Evolutionary conservation across 1,140 invertebrate species (phyloP).

Genomic region (Conopomorpha cramerella): DNA sequence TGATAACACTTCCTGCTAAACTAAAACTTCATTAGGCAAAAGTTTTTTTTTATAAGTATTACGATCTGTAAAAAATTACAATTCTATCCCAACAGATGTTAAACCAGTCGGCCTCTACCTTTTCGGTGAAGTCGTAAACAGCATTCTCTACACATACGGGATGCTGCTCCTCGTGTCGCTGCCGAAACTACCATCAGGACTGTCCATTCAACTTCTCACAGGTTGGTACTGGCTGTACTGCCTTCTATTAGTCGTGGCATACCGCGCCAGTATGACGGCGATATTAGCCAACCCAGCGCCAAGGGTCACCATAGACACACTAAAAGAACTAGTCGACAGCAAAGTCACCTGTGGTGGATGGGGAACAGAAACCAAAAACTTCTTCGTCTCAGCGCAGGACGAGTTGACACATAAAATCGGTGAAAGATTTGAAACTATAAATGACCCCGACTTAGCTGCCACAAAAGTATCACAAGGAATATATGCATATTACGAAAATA

Average conservation of each 20-base stretch:
- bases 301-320: constrained; percentile 76
- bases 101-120: constrained; percentile 64
- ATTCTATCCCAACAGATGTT: no score
- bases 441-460: constrained; percentile 63
- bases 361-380: constrained; percentile 68
- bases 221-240: constrained; percentile 87
- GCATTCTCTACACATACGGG: constrained; percentile 76
- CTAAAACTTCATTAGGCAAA: no score
- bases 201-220: constrained; percentile 77
- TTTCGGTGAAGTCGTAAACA: constrained; percentile 72
- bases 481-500: constrained; percentile 81
- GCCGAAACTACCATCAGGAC: constrained; percentile 73
- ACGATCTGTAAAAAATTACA: no score
- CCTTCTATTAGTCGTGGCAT: constrained; percentile 75
- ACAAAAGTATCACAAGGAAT: constrained; percentile 68
- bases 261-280: constrained; percentile 82
- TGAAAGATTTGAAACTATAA: constrained; percentile 65
- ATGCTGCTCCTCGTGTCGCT: constrained; percentile 79
- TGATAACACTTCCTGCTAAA: no score
- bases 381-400: constrained; percentile 72
- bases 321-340: constrained; percentile 68
- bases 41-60: no score
- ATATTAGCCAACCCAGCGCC: constrained; percentile 76
- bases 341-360: constrained; percentile 70
- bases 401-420: constrained; percentile 67